Evolutionary conservation across 2,888 invertebrate species (phyloP), one percentile per base, ranked within the genome.

Genomic region (Parapristionchus giblindavisi): DNA sequence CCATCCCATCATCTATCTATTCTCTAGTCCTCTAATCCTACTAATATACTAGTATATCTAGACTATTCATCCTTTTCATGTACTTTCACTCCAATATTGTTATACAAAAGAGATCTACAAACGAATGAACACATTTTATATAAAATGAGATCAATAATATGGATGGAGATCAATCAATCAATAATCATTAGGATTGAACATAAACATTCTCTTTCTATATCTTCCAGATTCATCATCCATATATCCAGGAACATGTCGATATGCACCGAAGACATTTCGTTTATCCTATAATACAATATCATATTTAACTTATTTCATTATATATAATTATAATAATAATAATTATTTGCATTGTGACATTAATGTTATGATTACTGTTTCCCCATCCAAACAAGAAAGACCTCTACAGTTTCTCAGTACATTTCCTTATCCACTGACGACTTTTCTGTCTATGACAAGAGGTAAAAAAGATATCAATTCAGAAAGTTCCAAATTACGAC

Each of bases 261-360:
- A 71, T 1, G 71, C 71, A 4, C 71, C 71, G 52, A 40, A 71
- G 3, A 71, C 40, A 29, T 27, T 71, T 3, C 71, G 17, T 43
- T 71, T 71, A 40, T 71, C 71, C 71, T 71, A 58, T 1, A 58
- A 71, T 6, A 56, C n/a, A n/a, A n/a, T n/a, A n/a, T n/a, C n/a
- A n/a, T n/a, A n/a, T n/a, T n/a, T n/a, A n/a, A n/a, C n/a, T n/a
- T n/a, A n/a, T n/a, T n/a, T n/a, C n/a, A n/a, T n/a, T n/a, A n/a
- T n/a, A n/a, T n/a, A n/a, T n/a, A n/a, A n/a, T n/a, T n/a, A n/a
- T n/a, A n/a, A n/a, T n/a, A n/a, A n/a, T n/a, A n/a, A n/a, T n/a
- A n/a, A n/a, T n/a, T n/a, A n/a, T n/a, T n/a, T n/a, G n/a, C n/a
- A n/a, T n/a, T n/a, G n/a, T n/a, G n/a, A n/a, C n/a, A n/a, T n/a